phyloP scores from a whole-genome alignment of 2,888 invertebrate species.

The Bombyx huttoni region DNA sequence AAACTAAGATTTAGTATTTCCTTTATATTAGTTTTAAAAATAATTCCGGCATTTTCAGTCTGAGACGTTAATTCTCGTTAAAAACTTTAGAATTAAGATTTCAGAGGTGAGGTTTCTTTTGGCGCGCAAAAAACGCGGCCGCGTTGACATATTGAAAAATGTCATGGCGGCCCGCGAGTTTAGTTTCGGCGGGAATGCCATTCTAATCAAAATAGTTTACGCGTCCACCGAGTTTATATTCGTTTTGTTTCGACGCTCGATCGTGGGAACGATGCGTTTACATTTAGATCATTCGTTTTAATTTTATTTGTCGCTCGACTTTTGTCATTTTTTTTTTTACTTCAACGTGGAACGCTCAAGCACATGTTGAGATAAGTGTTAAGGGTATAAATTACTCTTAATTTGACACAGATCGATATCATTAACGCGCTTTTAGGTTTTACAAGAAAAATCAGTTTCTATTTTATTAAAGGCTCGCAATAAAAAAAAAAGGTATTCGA shows the following conservation, averaged over 20 bases:
- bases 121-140: slow-evolving; percentile 48
- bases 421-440: neutral
- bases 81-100: slow-evolving; percentile 61
- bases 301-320: neutral
- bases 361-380: neutral
- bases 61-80: slow-evolving; percentile 14
- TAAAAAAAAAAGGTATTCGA: neutral
- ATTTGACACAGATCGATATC: neutral
- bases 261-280: slow-evolving; percentile 48
- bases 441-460: too few species aligned
- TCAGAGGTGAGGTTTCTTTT: slow-evolving; percentile 46
- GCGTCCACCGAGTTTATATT: slow-evolving; percentile 33
- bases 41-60: neutral
- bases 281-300: slow-evolving; percentile 9
- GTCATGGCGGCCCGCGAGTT: slow-evolving; percentile 41
- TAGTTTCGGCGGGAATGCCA: slow-evolving; percentile 58
- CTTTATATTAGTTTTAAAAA: too few species aligned
- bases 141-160: slow-evolving; percentile 62
- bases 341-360: neutral
- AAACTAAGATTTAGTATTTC: too few species aligned
- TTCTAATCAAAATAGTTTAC: slow-evolving; percentile 73
- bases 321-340: neutral
- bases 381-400: neutral
- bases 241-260: slow-evolving; percentile 27
- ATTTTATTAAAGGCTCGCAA: too few species aligned